phyloP scores from a whole-genome alignment of 1,140 invertebrate species.

The Caerostris extrusa region DNA sequence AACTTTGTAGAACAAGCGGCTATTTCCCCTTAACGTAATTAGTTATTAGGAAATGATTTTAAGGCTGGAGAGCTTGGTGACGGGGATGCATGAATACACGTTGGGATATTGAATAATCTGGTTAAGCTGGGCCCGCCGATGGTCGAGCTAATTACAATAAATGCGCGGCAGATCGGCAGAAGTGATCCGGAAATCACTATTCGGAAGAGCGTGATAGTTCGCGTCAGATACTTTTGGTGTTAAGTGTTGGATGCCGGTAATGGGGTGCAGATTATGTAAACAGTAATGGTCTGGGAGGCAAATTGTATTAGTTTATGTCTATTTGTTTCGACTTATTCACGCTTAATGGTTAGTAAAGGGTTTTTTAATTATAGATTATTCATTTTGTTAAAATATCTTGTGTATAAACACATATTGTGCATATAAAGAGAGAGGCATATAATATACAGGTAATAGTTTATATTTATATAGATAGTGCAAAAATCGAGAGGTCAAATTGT shows the following conservation, averaged over 20 bases:
- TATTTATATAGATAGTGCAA: no score
- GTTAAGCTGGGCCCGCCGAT: background rate
- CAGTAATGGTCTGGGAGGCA: no score
- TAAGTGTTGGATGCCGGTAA: background rate
- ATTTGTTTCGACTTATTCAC: no score
- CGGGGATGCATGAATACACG: conserved; percentile 21
- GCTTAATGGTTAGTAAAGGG: no score
- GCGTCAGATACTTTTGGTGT: background rate
- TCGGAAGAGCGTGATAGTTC: background rate
- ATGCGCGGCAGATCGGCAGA: background rate
- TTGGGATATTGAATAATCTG: background rate
- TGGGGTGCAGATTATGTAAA: no score
- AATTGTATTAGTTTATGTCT: no score
- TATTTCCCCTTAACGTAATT: conserved; percentile 13
- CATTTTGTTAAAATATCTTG: no score
- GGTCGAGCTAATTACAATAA: background rate
- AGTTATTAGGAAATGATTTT: conserved; percentile 53
- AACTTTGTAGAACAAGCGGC: conserved; percentile 46
- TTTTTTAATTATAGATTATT: no score
- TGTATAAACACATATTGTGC: no score
- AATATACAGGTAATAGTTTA: no score
- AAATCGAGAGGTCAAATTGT: no score
- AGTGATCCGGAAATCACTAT: background rate
- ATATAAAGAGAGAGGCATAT: no score
- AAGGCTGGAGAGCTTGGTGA: background rate